These are phyloP conservation scores for Aphodius granarius DNA, from an alignment of 2,888 invertebrate genomes.

Conservation along the genomic window DNA sequence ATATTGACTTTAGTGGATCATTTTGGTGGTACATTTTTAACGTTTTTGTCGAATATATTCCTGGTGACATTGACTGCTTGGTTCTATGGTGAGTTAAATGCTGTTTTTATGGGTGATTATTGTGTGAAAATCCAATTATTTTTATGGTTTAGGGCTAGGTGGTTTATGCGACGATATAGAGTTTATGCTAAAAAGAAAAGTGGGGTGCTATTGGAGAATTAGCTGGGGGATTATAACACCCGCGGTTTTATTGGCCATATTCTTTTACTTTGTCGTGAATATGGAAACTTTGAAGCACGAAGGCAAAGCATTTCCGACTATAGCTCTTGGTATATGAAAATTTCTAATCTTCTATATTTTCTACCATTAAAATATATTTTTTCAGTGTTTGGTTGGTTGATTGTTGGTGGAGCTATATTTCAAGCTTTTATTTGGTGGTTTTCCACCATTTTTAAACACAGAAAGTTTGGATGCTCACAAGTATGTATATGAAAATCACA, in stretches of 20 bases:
- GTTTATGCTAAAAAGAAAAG: slow-evolving; percentile 73
- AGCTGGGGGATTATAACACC: slow-evolving; percentile 79
- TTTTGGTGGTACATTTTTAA: slow-evolving; percentile 55
- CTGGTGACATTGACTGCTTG: slow-evolving; percentile 55
- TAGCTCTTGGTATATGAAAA: neutral
- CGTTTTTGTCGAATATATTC: slow-evolving; percentile 54
- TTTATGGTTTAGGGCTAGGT: slow-evolving; percentile 55
- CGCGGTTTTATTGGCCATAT: slow-evolving; percentile 66
- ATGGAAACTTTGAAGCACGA: slow-evolving; percentile 65
- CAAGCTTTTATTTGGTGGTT: slow-evolving; percentile 58
- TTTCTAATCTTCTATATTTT: neutral
- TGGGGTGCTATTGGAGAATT: slow-evolving; percentile 73
- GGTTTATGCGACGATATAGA: slow-evolving; percentile 72
- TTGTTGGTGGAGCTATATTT: slow-evolving; percentile 54
- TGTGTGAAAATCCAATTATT: neutral
- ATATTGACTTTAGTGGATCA: slow-evolving; percentile 54
- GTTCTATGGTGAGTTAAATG: slow-evolving; percentile 49
- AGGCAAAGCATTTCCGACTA: slow-evolving; percentile 58
- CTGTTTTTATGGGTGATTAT: neutral
- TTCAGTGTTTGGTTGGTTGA: slow-evolving; percentile 58
- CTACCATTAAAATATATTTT: neutral
- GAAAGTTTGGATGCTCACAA: neutral
- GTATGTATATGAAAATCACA: too few species aligned
- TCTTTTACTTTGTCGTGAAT: slow-evolving; percentile 68
- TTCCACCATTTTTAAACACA: slow-evolving; percentile 42